Conservation (phyloP, 2,888 invertebrate genomes). For the Dolichopus griseipennis region DNA sequence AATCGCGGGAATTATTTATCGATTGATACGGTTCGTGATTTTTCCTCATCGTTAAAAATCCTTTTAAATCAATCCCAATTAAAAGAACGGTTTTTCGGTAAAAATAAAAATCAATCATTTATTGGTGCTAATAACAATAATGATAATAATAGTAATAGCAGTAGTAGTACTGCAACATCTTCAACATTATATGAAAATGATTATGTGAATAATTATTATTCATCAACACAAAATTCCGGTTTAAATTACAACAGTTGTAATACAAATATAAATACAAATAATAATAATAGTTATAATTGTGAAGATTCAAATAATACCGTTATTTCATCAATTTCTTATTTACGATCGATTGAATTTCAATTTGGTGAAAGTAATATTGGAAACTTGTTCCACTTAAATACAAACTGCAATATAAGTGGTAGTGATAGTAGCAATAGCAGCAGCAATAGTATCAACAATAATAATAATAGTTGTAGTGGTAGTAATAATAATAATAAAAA, state of each 20-base stretch:
- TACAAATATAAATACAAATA: not conserved
- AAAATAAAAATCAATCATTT: not conserved
- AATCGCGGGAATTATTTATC: not conserved
- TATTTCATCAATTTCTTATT: conserved; percentile 1
- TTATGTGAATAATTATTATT: not conserved
- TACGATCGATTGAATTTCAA: conserved; percentile 6
- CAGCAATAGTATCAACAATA: not conserved
- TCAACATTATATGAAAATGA: not conserved
- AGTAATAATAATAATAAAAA: conserved; percentile 12
- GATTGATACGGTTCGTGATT: conserved; percentile 5
- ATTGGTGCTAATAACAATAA: not conserved
- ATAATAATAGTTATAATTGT: not conserved
- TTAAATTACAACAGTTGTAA: not conserved
- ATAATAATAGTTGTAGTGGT: conserved; percentile 22
- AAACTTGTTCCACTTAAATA: not conserved
- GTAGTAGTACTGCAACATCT: not conserved
- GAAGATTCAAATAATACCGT: not conserved
- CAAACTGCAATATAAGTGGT: conserved; percentile 5
- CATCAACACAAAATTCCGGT: not conserved
- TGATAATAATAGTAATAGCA: not conserved
- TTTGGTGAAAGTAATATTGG: not conserved
- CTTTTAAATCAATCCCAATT: not conserved
- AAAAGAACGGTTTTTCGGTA: not conserved
- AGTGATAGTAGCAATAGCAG: conserved; percentile 27
- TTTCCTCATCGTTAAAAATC: not conserved